Conservation (phyloP, 2,797 vertebrate species). For the Sebastes minor region DNA sequence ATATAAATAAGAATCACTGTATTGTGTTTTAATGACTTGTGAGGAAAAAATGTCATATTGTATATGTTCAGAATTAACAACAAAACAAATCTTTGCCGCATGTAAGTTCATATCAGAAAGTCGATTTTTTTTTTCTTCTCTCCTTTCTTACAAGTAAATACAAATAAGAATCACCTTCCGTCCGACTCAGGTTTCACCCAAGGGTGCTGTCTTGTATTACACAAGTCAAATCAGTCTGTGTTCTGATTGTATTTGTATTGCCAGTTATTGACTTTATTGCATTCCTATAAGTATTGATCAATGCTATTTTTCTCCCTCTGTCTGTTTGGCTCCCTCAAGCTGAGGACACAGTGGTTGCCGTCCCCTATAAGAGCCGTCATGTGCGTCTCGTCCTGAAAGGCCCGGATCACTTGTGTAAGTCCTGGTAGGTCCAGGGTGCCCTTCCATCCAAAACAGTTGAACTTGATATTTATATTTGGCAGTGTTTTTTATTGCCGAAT, state of each 20-base stretch:
- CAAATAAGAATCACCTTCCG: not conserved
- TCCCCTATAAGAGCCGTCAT: slow-evolving; percentile 94
- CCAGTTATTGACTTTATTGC: not conserved
- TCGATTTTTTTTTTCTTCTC: fast-evolving
- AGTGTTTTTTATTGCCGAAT: slow-evolving; percentile 11
- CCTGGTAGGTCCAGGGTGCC: slow-evolving; percentile 85
- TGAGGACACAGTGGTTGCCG: slow-evolving; percentile 90
- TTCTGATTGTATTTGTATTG: not conserved
- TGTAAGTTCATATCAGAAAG: too few relatives aligned
- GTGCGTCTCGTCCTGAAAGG: slow-evolving; percentile 94
- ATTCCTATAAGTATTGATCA: not conserved
- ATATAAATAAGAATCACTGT: too few relatives aligned
- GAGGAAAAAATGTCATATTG: too few relatives aligned
- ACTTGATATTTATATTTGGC: slow-evolving; percentile 23
- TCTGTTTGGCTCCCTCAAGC: slow-evolving; percentile 71
- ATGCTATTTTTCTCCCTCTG: not conserved
- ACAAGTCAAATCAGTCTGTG: not conserved
- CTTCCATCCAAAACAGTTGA: slow-evolving; percentile 71
- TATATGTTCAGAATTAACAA: too few relatives aligned
- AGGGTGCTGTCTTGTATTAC: not conserved
- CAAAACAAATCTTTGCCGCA: not conserved
- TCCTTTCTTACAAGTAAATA: not conserved
- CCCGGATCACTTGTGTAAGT: slow-evolving; percentile 98
- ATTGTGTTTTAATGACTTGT: too few relatives aligned
- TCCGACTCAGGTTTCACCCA: not conserved